phyloP scores from a whole-genome alignment of 2,113 vertebrate species.

The Sapayoa aenigma region DNA sequence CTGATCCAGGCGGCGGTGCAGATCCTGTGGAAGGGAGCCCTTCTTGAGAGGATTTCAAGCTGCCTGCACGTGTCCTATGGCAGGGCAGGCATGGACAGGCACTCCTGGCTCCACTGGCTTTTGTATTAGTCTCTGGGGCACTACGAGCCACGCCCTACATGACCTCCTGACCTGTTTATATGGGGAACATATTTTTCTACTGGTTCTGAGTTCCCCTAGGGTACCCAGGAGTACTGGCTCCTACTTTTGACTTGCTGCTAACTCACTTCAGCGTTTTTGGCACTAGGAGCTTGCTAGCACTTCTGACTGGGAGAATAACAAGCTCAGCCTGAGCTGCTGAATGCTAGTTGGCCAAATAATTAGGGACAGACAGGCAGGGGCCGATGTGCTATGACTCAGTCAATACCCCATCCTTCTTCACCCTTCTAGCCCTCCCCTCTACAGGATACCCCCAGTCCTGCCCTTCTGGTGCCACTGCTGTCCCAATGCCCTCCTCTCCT shows the following conservation, averaged over 20 bases:
- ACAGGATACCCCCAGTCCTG: not conserved
- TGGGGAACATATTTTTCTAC: not conserved
- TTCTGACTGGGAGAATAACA: not conserved
- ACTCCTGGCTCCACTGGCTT: not conserved
- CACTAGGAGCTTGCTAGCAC: not conserved
- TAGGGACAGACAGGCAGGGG: not conserved
- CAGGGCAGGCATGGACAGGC: not conserved
- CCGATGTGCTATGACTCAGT: not conserved
- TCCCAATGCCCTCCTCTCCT: not conserved
- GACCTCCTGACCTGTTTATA: not conserved
- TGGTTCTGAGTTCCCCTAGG: not conserved
- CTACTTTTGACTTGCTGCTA: not conserved
- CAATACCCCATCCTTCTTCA: not conserved
- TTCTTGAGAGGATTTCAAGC: not conserved
- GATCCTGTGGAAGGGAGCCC: constrained; percentile 71
- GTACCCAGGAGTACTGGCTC: not conserved
- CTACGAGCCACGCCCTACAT: not conserved
- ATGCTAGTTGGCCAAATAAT: not conserved
- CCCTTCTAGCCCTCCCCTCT: not conserved
- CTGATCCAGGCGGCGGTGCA: constrained; percentile 79
- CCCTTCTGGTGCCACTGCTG: not conserved
- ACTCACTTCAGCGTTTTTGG: not conserved
- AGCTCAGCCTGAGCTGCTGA: not conserved
- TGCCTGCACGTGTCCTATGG: rapidly evolving
- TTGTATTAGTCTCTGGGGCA: not conserved